Conservation (phyloP, 2,797 vertebrate genomes). For the Tiaroga cobitis region DNA sequence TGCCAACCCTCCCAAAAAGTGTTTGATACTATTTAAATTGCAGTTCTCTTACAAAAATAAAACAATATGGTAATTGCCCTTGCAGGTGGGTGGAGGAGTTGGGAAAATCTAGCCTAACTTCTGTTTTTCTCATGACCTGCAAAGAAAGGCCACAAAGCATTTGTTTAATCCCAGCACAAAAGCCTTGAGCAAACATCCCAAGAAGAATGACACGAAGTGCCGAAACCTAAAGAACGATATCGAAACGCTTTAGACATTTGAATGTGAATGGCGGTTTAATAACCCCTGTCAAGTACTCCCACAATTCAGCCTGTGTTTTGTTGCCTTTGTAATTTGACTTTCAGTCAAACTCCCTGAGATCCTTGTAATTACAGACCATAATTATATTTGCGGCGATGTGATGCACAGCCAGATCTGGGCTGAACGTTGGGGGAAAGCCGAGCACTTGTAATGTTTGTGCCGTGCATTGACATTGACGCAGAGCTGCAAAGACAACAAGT, state of each 20-base stretch:
- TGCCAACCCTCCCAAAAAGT: not conserved
- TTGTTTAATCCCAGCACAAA: constrained; percentile 70
- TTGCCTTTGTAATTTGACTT: constrained; percentile 77
- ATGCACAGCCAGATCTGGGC: constrained; percentile 63
- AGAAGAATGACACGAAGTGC: constrained; percentile 67
- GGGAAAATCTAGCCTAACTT: constrained; percentile 31
- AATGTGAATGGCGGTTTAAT: constrained; percentile 85
- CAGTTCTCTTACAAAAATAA: constrained; percentile 30
- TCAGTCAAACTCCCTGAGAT: constrained; percentile 77
- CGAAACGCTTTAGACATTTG: constrained; percentile 77
- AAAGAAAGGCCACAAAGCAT: constrained; percentile 56
- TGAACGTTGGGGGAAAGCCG: constrained; percentile 62
- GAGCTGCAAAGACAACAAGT: constrained; percentile 76
- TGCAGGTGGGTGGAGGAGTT: constrained; percentile 41
- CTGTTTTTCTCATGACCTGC: constrained; percentile 76
- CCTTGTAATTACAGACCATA: constrained; percentile 78
- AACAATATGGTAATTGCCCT: constrained; percentile 60
- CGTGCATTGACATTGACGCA: constrained; percentile 77
- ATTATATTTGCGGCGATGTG: constrained; percentile 75
- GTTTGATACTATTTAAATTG: constrained; percentile 9
- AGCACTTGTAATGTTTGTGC: constrained; percentile 66
- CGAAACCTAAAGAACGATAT: constrained; percentile 71
- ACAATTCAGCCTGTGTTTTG: constrained; percentile 83
- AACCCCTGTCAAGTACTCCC: constrained; percentile 80
- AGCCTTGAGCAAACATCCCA: constrained; percentile 74